phyloP scores from a whole-genome alignment of 2,888 invertebrate genomes.

The Heliconius aoede region DNA sequence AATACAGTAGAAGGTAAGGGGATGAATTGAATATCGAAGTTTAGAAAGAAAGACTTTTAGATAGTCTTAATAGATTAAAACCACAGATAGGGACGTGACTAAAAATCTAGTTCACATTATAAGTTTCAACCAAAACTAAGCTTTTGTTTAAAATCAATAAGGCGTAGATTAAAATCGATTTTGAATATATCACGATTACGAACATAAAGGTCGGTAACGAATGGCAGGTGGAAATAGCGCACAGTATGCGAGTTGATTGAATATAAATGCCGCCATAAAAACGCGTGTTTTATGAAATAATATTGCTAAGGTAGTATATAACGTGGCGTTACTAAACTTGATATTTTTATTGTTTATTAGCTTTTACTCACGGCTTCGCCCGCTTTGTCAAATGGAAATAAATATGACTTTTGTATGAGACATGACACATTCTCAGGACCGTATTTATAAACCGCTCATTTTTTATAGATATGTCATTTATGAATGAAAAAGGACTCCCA shows the following conservation, averaged over 20 bases:
- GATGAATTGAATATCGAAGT: too few species aligned
- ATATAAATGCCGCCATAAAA: conserved; percentile 6
- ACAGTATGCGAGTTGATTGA: conserved; percentile 18
- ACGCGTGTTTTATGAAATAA: conserved; percentile 7
- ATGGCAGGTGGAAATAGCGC: conserved; percentile 1
- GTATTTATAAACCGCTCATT: too few species aligned
- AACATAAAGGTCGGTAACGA: conserved; percentile 5
- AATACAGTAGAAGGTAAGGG: too few species aligned
- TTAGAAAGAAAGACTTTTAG: too few species aligned
- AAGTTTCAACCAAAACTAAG: background rate
- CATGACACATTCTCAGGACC: too few species aligned
- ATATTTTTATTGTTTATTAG: background rate
- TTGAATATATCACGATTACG: background rate
- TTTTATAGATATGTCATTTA: too few species aligned
- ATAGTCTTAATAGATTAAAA: too few species aligned
- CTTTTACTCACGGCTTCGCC: background rate
- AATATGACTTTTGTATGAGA: background rate
- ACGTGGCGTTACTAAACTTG: background rate
- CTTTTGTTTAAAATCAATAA: conserved; percentile 7
- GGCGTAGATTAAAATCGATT: background rate
- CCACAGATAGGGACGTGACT: too few species aligned
- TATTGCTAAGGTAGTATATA: background rate
- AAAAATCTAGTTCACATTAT: too few species aligned
- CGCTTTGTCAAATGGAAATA: background rate
- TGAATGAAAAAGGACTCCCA: too few species aligned